Evolutionary conservation across 2,797 vertebrate species (phyloP).

Genomic region (Lindbergichthys nudifrons): DNA sequence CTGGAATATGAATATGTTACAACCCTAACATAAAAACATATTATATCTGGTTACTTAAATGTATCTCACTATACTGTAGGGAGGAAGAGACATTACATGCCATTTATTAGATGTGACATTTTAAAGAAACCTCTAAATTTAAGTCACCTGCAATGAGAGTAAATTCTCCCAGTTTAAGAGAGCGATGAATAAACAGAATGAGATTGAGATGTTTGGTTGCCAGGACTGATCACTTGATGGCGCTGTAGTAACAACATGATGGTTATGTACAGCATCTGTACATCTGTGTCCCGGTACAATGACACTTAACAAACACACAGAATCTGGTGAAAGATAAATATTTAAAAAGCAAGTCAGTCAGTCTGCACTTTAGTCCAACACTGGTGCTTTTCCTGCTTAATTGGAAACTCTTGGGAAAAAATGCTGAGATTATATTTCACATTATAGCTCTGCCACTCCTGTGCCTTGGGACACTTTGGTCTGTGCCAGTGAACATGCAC

Average conservation of each 20-base stretch:
- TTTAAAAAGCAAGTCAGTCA: constrained; percentile 6
- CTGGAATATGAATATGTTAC: not conserved
- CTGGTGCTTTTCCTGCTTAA: not conserved
- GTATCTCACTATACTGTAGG: not conserved
- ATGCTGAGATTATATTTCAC: constrained; percentile 38
- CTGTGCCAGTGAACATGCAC: constrained; percentile 55
- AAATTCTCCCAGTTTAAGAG: constrained; percentile 25
- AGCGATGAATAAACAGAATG: constrained; percentile 21
- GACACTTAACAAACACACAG: constrained; percentile 23
- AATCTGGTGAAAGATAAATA: constrained; percentile 18
- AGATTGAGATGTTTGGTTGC: constrained; percentile 44
- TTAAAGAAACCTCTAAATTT: constrained; percentile 4
- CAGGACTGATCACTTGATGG: constrained; percentile 76
- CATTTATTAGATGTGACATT: not conserved
- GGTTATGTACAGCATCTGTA: constrained; percentile 20
- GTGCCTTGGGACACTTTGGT: constrained; percentile 46
- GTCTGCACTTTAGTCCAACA: too few species aligned
- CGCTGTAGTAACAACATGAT: constrained; percentile 73
- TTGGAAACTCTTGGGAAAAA: not conserved
- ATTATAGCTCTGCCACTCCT: constrained; percentile 49
- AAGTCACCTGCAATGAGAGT: constrained; percentile 25
- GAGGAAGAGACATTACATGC: not conserved
- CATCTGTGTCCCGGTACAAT: constrained; percentile 28
- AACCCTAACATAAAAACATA: not conserved
- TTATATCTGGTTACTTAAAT: not conserved